phyloP scores from a whole-genome alignment of 2,797 vertebrate species.

The Echeneis naucrates region DNA sequence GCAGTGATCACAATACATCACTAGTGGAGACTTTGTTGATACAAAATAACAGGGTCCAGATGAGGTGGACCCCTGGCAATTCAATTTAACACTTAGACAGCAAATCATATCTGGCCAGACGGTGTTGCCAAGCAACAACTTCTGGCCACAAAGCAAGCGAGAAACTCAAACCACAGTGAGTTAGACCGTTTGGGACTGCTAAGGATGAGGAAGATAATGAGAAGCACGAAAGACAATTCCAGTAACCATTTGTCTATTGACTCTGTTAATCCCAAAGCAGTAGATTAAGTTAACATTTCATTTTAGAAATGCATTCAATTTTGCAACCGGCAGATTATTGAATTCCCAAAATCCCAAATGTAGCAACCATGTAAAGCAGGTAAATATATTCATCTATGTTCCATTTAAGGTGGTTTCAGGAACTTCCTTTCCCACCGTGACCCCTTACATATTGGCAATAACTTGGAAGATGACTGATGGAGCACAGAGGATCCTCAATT shows the following conservation, averaged over 20 bases:
- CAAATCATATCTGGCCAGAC: slow-evolving; percentile 48
- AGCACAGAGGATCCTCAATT: slow-evolving; percentile 62
- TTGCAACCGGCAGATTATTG: not conserved
- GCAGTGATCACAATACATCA: slow-evolving; percentile 15
- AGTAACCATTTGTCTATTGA: slow-evolving; percentile 15
- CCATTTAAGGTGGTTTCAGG: slow-evolving; percentile 4
- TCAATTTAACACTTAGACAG: slow-evolving; percentile 52
- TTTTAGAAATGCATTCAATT: slow-evolving; percentile 8
- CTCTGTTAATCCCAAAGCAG: slow-evolving; percentile 22
- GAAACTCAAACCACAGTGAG: slow-evolving; percentile 38
- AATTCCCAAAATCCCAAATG: not conserved
- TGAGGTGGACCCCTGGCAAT: slow-evolving; percentile 57
- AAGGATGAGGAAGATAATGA: slow-evolving; percentile 43
- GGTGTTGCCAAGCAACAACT: slow-evolving; percentile 65
- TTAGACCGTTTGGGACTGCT: slow-evolving; percentile 18
- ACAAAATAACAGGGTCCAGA: slow-evolving; percentile 60
- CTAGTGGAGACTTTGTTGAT: slow-evolving; percentile 38
- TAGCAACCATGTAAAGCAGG: slow-evolving; percentile 1
- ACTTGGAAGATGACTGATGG: slow-evolving; percentile 67
- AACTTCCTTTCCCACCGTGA: slow-evolving; percentile 70
- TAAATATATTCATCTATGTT: too few relatives aligned
- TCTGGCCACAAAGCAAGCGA: slow-evolving; percentile 49
- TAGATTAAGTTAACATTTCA: slow-evolving; percentile 5
- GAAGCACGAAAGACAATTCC: slow-evolving; percentile 12
- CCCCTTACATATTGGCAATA: slow-evolving; percentile 72